Conservation (phyloP, 1,140 invertebrate genomes). For the Drosophila athabasca region DNA sequence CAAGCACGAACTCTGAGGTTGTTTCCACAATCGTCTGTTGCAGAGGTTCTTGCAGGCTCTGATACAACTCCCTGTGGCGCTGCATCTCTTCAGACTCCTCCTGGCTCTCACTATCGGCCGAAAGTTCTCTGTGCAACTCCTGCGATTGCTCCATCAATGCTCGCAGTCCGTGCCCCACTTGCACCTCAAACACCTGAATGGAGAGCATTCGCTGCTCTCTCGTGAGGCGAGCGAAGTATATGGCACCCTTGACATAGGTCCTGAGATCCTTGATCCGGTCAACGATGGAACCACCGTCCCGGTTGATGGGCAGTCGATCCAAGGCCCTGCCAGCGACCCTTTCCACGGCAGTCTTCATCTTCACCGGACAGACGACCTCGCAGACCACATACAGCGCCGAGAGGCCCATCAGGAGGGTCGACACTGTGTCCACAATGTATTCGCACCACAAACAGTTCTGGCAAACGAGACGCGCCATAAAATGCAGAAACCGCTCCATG, state of each 20-base stretch:
- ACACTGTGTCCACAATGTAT: not conserved
- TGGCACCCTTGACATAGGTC: conserved; percentile 21
- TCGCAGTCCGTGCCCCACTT: conserved; percentile 6
- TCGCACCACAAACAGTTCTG: conserved; percentile 38
- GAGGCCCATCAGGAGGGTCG: conserved; percentile 3
- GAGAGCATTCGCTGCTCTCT: conserved; percentile 38
- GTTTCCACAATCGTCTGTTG: not conserved
- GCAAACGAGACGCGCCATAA: conserved; percentile 16
- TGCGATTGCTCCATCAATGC: too few relatives aligned
- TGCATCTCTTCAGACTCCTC: not conserved
- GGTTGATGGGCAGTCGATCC: conserved; percentile 26
- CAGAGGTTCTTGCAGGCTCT: not conserved
- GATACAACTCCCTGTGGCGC: too few relatives aligned
- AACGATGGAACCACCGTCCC: conserved; percentile 18
- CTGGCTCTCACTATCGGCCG: not conserved
- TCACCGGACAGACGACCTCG: conserved; percentile 8
- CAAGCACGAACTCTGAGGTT: too few relatives aligned
- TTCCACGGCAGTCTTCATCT: conserved; percentile 29
- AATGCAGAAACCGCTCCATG: conserved; percentile 25
- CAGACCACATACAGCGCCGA: conserved; percentile 21
- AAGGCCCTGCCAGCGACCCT: conserved; percentile 3
- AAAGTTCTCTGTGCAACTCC: too few relatives aligned
- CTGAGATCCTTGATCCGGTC: conserved; percentile 25
- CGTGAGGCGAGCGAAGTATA: conserved; percentile 30
- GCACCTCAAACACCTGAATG: conserved; percentile 35